These are phyloP conservation scores for Sycophila sp. DNA, from an alignment of 1,140 invertebrate genomes.

Conservation along the genomic window DNA sequence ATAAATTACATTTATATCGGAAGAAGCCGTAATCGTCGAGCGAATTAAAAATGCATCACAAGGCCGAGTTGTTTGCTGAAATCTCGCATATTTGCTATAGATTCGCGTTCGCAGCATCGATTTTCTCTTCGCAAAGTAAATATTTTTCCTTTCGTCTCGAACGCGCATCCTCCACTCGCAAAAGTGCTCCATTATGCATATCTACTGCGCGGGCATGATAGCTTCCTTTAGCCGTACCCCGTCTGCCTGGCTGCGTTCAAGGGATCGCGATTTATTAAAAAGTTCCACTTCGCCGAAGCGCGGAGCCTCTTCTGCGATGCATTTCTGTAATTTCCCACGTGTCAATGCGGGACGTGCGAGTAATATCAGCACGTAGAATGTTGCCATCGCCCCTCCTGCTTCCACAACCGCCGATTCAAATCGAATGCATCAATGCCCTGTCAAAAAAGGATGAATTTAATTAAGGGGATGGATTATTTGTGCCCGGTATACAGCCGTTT, in stretches of 20 bases:
- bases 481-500: too few relatives aligned
- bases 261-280: slow-evolving; percentile 34
- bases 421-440: too few relatives aligned
- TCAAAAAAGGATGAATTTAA: not conserved
- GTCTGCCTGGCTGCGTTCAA: not conserved
- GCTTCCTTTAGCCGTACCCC: not conserved
- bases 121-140: slow-evolving; percentile 26
- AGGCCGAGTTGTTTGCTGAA: not conserved
- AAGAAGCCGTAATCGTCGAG: too few relatives aligned
- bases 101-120: slow-evolving; percentile 7
- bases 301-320: slow-evolving; percentile 23
- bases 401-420: too few relatives aligned
- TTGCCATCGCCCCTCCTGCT: too few relatives aligned
- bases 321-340: slow-evolving; percentile 42
- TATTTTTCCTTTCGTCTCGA: slow-evolving; percentile 22
- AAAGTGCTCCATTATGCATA: slow-evolving; percentile 27
- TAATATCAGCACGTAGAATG: slow-evolving; percentile 9
- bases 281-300: slow-evolving; percentile 9
- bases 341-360: slow-evolving; percentile 31
- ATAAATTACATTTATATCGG: too few relatives aligned
- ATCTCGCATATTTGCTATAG: not conserved
- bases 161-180: not conserved
- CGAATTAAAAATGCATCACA: too few relatives aligned
- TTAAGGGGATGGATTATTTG: not conserved
- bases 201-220: not conserved